These are phyloP conservation scores for Dryadula phaetusa DNA, from an alignment of 2,888 invertebrate genomes.

Conservation along the genomic window DNA sequence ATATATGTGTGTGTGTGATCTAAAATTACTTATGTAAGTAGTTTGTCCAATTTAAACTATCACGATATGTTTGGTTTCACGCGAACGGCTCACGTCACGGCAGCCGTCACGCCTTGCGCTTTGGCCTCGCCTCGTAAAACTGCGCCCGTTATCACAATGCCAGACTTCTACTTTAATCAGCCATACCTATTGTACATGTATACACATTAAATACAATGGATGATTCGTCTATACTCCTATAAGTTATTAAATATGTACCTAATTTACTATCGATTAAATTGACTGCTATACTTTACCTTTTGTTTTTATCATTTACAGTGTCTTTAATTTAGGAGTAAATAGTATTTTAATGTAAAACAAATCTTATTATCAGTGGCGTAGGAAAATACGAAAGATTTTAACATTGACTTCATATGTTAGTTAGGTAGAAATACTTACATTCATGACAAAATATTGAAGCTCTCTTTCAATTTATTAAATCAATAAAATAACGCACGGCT, in stretches of 20 bases:
- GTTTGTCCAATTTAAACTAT: slow-evolving; percentile 29
- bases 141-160: slow-evolving; percentile 66
- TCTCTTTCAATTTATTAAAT: slow-evolving; percentile 17
- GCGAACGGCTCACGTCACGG: slow-evolving; percentile 57
- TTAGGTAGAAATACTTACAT: too few species aligned
- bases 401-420: too few species aligned
- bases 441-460: not conserved
- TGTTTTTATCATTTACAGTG: too few species aligned
- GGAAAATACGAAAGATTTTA: too few species aligned
- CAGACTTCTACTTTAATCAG: slow-evolving; percentile 60
- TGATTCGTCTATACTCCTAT: not conserved
- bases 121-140: slow-evolving; percentile 77
- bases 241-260: not conserved
- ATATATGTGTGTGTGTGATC: too few species aligned
- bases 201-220: not conserved
- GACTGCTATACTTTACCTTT: too few species aligned
- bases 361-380: too few species aligned
- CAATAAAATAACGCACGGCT: slow-evolving; percentile 37
- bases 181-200: slow-evolving; percentile 52
- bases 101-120: slow-evolving; percentile 69
- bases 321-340: too few species aligned
- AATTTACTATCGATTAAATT: too few species aligned
- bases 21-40: slow-evolving; percentile 10
- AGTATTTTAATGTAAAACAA: too few species aligned
- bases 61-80: slow-evolving; percentile 60